A percentile compares a stretch with the other conserved stretches of the same genome.
These are phyloP conservation scores for Scaptodrosophila latifasciaeformis DNA, from an alignment of 2,888 invertebrate genomes.

Conservation along the genomic window DNA sequence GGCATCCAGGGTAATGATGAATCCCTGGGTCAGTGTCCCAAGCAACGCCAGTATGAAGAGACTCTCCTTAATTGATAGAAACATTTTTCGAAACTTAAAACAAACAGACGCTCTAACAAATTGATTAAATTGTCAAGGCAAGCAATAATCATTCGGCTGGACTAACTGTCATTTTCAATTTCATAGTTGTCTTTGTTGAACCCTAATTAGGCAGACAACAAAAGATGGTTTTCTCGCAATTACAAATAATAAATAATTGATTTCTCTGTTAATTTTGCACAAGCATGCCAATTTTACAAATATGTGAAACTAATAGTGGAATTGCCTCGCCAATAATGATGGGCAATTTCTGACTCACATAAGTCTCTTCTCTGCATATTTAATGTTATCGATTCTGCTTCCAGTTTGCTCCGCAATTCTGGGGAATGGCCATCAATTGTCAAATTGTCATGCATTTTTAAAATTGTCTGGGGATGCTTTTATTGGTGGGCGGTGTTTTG, in stretches of 20 bases:
- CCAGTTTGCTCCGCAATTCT: neutral
- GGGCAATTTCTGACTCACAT: neutral
- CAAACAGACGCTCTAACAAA: neutral
- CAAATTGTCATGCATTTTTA: constrained; percentile 64
- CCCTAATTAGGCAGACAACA: constrained; percentile 36
- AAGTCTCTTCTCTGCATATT: constrained; percentile 48
- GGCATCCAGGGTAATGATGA: constrained; percentile 47
- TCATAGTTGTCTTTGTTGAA: constrained; percentile 19
- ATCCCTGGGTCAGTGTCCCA: constrained; percentile 4
- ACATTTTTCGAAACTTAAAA: constrained; percentile 18
- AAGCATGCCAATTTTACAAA: constrained; percentile 32
- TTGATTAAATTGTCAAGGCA: too few species aligned
- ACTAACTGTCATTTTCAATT: neutral
- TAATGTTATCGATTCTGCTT: constrained; percentile 57
- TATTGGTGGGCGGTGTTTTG: too few species aligned
- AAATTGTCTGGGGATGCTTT: neutral
- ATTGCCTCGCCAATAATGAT: too few species aligned
- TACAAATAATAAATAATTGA: constrained; percentile 51
- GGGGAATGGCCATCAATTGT: constrained; percentile 58
- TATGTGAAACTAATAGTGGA: too few species aligned
- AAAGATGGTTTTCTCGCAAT: neutral
- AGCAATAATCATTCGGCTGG: neutral
- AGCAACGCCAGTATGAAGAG: neutral
- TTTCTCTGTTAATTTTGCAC: constrained; percentile 40
- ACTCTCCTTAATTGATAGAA: neutral